These are phyloP conservation scores for Hermaeophaga mercurialis DNA, from an alignment of 2,888 invertebrate species.

Conservation along the genomic window DNA sequence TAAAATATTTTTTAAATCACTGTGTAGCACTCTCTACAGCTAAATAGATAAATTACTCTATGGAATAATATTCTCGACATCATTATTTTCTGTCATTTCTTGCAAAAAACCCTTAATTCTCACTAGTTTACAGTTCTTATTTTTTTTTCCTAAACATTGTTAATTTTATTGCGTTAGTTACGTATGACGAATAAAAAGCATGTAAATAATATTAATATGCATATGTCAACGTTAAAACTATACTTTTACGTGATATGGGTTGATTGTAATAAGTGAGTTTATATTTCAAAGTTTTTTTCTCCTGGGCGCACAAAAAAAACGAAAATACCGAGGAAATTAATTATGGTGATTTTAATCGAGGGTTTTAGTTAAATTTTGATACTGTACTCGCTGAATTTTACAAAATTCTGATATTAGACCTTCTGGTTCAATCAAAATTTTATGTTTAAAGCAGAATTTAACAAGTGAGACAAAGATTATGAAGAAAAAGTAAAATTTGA, in stretches of 20 bases:
- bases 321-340: too few relatives aligned
- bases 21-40: not conserved
- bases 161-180: not conserved
- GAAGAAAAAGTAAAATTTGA: too few relatives aligned
- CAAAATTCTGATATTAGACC: too few relatives aligned
- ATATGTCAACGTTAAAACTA: constrained; percentile 2
- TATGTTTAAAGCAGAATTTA: too few relatives aligned
- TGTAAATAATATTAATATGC: constrained; percentile 9
- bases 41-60: constrained; percentile 2
- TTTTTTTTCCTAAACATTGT: constrained; percentile 12
- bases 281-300: constrained; percentile 4
- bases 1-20: not conserved
- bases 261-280: not conserved
- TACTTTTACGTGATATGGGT: not conserved
- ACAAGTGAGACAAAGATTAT: too few relatives aligned
- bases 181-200: constrained; percentile 12
- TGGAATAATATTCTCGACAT: constrained; percentile 8
- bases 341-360: too few relatives aligned
- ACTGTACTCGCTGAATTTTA: too few relatives aligned
- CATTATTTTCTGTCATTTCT: constrained; percentile 26
- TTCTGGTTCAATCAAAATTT: too few relatives aligned
- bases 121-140: constrained; percentile 12
- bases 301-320: too few relatives aligned
- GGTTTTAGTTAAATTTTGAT: too few relatives aligned
- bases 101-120: constrained; percentile 15